Evolutionary conservation across 2,888 invertebrate species (phyloP).

Genomic region (Gibbula magus): DNA sequence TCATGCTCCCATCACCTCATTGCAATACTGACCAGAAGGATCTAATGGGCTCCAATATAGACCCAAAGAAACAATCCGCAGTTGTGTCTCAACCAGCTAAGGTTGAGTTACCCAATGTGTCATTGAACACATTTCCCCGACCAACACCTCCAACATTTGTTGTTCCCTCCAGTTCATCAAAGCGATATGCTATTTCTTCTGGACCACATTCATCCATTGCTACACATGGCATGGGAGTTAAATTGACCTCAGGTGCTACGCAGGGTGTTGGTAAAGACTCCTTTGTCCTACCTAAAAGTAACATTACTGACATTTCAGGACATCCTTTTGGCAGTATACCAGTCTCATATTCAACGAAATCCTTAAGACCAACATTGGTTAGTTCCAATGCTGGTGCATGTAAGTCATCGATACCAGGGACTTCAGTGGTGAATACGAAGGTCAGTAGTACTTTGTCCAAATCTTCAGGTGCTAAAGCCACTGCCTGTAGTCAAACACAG

Average conservation of each 20-base stretch:
- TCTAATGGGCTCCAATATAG: background rate
- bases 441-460: background rate
- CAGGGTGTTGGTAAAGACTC: background rate
- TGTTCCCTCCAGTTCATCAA: background rate
- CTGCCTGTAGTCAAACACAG: background rate
- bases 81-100: background rate
- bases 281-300: background rate
- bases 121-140: background rate
- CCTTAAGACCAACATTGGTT: too few species aligned
- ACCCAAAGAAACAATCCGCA: background rate
- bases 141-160: background rate
- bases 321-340: too few species aligned
- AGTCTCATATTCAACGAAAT: too few species aligned
- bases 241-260: background rate
- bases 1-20: constrained; percentile 20
- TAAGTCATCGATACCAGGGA: too few species aligned
- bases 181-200: background rate
- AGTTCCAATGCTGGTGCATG: too few species aligned
- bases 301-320: background rate
- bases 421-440: too few species aligned
- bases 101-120: background rate
- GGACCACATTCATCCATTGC: background rate
- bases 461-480: background rate
- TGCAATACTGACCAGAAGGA: background rate
- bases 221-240: background rate